Percentiles rank a stretch among this genome's conserved stretches.
These are phyloP conservation scores for Cyprinodon brontotheroides DNA, from an alignment of 2,113 vertebrate genomes.

Conservation along the genomic window DNA sequence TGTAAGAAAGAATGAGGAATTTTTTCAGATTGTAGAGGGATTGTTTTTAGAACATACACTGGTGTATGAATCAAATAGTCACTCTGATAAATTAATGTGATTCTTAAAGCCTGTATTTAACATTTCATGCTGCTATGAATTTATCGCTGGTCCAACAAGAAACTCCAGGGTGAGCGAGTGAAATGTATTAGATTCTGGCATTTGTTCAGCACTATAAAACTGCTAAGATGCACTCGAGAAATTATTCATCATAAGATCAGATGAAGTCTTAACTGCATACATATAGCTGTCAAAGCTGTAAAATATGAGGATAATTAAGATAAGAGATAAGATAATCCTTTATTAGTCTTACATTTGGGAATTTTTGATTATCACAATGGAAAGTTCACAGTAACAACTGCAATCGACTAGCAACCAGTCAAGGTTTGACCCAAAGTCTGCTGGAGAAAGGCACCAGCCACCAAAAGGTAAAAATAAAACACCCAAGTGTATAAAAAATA, in stretches of 20 bases:
- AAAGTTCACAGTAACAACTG: too few species aligned
- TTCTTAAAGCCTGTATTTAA: slow-evolving; percentile 43
- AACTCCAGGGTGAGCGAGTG: slow-evolving; percentile 29
- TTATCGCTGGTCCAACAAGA: slow-evolving; percentile 42
- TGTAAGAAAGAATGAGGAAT: slow-evolving; percentile 36
- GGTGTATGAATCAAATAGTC: slow-evolving; percentile 58
- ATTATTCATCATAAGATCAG: slow-evolving; percentile 18
- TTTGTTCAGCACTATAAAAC: slow-evolving; percentile 19
- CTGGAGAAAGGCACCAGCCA: too few species aligned
- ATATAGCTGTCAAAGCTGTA: neutral
- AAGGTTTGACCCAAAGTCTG: too few species aligned
- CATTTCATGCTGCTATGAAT: slow-evolving; percentile 55
- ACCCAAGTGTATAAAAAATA: too few species aligned
- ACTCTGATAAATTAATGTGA: slow-evolving; percentile 50
- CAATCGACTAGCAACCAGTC: too few species aligned
- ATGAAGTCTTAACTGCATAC: slow-evolving; percentile 6
- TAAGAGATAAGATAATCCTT: too few species aligned
- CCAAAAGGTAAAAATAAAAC: too few species aligned
- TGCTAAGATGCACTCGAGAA: slow-evolving; percentile 7
- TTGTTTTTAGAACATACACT: slow-evolving; percentile 48
- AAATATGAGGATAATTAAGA: neutral
- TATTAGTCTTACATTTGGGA: too few species aligned
- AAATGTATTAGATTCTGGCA: slow-evolving; percentile 29
- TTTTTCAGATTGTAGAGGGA: slow-evolving; percentile 49
- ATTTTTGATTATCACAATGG: too few species aligned